Evolutionary conservation across 2,113 vertebrate genomes (phyloP).

Genomic region (Acinonyx jubatus): DNA sequence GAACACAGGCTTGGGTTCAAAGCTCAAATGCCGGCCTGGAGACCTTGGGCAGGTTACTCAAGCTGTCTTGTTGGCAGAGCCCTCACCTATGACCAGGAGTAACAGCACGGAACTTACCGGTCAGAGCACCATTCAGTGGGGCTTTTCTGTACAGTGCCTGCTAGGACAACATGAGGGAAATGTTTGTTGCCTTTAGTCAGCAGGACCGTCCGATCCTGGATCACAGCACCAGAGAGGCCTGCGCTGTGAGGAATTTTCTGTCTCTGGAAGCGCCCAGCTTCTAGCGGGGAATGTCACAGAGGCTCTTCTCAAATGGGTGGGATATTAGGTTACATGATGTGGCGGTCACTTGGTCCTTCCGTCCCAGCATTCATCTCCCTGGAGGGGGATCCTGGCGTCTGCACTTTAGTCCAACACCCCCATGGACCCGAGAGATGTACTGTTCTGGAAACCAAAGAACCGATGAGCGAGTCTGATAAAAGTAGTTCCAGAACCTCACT

Average conservation of each 20-base stretch:
- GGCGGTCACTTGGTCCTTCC: background rate
- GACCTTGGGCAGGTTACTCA: background rate
- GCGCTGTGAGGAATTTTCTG: background rate
- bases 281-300: background rate
- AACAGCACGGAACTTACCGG: background rate
- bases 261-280: background rate
- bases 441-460: background rate
- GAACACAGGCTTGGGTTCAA: background rate
- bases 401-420: background rate
- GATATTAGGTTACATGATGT: no score
- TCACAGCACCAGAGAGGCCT: background rate
- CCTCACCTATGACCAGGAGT: background rate
- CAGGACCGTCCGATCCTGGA: background rate
- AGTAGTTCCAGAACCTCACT: background rate
- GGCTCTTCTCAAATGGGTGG: background rate
- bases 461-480: background rate
- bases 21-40: background rate
- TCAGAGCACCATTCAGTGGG: background rate
- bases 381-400: background rate
- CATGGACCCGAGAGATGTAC: accelerated
- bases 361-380: background rate
- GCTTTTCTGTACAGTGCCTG: background rate
- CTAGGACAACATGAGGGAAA: background rate
- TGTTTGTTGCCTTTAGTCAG: background rate
- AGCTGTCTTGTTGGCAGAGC: background rate